Conservation (phyloP, 1,140 invertebrate genomes). For the Tetragonula clypearis region DNA sequence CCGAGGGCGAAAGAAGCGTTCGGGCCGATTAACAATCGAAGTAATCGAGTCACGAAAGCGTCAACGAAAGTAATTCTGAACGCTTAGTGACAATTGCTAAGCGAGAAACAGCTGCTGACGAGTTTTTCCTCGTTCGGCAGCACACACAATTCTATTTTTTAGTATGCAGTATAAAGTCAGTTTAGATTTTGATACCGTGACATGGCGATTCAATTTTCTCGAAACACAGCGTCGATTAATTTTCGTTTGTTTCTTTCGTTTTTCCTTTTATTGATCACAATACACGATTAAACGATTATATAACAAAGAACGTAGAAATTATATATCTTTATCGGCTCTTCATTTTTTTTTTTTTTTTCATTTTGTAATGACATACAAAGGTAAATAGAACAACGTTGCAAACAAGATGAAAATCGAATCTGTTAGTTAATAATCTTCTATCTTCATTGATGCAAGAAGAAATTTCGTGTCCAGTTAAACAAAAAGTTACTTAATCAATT, state of each 20-base stretch:
- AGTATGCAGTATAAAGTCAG: conserved; percentile 74
- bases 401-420: conserved; percentile 27
- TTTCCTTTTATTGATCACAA: conserved; percentile 47
- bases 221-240: conserved; percentile 49
- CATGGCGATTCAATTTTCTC: conserved; percentile 68
- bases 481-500: conserved; percentile 73
- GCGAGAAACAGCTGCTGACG: conserved; percentile 31
- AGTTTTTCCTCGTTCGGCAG: conserved; percentile 56
- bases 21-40: conserved; percentile 56
- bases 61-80: conserved; percentile 66
- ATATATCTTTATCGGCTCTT: conserved; percentile 38
- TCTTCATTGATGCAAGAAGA: conserved; percentile 53
- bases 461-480: conserved; percentile 62
- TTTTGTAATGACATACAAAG: neutral
- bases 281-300: conserved; percentile 34
- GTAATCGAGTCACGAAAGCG: conserved; percentile 58
- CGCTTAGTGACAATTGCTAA: conserved; percentile 35
- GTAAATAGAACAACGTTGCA: neutral
- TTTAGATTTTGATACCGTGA: conserved; percentile 79
- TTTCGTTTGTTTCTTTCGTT: conserved; percentile 52
- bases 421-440: conserved; percentile 27
- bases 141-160: conserved; percentile 71
- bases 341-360: conserved; percentile 1
- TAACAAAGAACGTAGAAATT: conserved; percentile 45
- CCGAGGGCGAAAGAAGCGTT: conserved; percentile 19